Base-by-base conservation (phyloP, 2,797 vertebrate species). In the Hyperoplus immaculatus region DNA sequence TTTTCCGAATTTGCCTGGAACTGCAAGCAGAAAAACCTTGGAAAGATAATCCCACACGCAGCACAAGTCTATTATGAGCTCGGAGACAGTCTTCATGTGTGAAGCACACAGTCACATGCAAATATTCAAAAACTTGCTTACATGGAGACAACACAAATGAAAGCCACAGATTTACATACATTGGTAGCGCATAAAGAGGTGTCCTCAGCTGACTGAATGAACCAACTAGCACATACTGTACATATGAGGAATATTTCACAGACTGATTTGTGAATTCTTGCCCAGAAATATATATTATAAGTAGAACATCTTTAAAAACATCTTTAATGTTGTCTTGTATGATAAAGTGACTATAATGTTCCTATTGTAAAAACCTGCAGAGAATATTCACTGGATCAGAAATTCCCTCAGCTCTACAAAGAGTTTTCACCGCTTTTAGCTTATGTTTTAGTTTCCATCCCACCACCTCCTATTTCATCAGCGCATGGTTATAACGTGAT, bases 51-150 rank as follows among this genome's bases (percentile, higher is more conserved):
- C 87, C 86, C 80, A 84, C 86, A 78, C 13, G 6, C 62, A 74
- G 77, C 81, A 64, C 64, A 47, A 60, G 61, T 85, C 82, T 90
- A 89, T 91, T 85, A 88, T 72, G 72, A 83, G 85, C 77, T 54
- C 3, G 1, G 73, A 87, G 87, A 87, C 84, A 58, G 81, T 91
- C 82, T 87, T 82, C 56, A 74, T 85, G 90, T 88, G 84, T 88
- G 90, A 86, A 78, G 87, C 15, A 57, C 15, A 57, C 55, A 42
- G 58, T 75, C 61, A 46, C 41, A 78, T 36, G 55, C 60, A 81
- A 56, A 84, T 51, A 74, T 66, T 73, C 69, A 60, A 75, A 77
- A 51, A 80, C 58, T 57, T 60, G 5, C n/a, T 64, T 58, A 62
- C 69, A 76, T 69, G 64, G 53, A 62, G 50, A 41, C 29, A 56